Percentiles rank a stretch among this genome's conserved stretches.
phyloP scores from a whole-genome alignment of 37 sponge, comb jelly and placozoan genomes.

The Trichoplax adhaerens region DNA sequence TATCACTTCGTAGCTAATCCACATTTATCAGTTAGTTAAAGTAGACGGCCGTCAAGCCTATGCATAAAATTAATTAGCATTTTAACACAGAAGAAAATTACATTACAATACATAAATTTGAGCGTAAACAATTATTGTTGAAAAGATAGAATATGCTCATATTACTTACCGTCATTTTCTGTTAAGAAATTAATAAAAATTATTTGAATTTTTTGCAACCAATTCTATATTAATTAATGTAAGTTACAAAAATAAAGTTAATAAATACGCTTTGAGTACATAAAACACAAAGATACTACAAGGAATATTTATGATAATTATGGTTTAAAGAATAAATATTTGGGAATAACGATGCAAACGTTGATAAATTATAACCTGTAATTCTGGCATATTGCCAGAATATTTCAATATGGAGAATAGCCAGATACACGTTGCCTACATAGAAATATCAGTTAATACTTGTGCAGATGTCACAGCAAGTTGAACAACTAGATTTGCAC shows the following conservation, averaged over 20 bases:
- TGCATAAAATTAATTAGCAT: neutral
- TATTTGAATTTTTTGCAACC: slow-evolving; percentile 27
- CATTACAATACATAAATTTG: no score
- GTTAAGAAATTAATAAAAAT: slow-evolving; percentile 33
- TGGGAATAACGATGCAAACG: neutral
- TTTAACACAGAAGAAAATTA: neutral
- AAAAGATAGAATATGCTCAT: neutral
- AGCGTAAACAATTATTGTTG: no score
- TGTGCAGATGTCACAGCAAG: neutral
- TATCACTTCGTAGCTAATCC: no score
- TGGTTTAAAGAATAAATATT: neutral
- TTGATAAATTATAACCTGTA: slow-evolving; percentile 29
- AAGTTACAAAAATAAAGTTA: neutral
- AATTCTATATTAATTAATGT: slow-evolving; percentile 3
- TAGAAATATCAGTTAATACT: neutral
- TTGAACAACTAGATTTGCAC: no score
- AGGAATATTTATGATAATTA: no score
- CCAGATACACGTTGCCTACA: slow-evolving; percentile 53
- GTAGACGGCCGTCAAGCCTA: neutral
- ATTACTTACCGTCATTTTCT: slow-evolving; percentile 24
- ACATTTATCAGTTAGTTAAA: neutral
- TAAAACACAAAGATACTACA: no score
- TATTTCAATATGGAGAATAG: slow-evolving; percentile 44
- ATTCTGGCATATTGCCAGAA: slow-evolving; percentile 13
- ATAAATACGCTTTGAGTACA: neutral